Conservation (phyloP, 2,888 invertebrate genomes). For the Andrena hattorfiana region DNA sequence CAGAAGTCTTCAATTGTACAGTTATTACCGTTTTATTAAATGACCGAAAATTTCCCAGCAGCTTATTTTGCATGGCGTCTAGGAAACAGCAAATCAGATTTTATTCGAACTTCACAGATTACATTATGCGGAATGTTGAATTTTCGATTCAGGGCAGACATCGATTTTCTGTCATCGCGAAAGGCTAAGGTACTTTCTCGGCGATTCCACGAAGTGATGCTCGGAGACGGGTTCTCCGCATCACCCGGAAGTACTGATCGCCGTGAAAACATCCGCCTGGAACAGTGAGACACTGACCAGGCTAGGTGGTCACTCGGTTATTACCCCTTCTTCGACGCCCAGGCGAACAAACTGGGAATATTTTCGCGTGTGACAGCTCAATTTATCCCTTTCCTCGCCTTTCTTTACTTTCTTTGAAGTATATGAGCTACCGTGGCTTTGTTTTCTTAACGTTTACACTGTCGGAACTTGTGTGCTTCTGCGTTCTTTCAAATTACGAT, state of each 20-base stretch:
- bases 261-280: constrained; percentile 77
- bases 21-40: no score
- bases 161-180: constrained; percentile 26
- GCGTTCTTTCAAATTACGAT: no score
- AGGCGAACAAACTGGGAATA: constrained; percentile 15
- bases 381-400: background rate
- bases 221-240: constrained; percentile 25
- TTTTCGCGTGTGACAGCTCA: constrained; percentile 29
- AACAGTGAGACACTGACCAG: constrained; percentile 80
- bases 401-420: constrained; percentile 5
- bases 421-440: background rate
- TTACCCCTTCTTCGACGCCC: constrained; percentile 62
- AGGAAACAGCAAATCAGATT: no score
- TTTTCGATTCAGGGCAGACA: background rate
- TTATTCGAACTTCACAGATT: no score
- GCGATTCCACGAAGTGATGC: constrained; percentile 20
- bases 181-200: constrained; percentile 24
- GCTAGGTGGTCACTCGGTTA: constrained; percentile 73
- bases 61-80: no score
- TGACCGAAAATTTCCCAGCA: no score
- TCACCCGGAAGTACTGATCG: constrained; percentile 70
- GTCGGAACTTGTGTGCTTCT: no score
- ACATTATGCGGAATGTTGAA: background rate
- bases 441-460: background rate
- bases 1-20: no score